Percentiles rank a stretch among this genome's conserved stretches.
Conservation (phyloP, 2,888 invertebrate species). For the Gymnocheta viridis region DNA sequence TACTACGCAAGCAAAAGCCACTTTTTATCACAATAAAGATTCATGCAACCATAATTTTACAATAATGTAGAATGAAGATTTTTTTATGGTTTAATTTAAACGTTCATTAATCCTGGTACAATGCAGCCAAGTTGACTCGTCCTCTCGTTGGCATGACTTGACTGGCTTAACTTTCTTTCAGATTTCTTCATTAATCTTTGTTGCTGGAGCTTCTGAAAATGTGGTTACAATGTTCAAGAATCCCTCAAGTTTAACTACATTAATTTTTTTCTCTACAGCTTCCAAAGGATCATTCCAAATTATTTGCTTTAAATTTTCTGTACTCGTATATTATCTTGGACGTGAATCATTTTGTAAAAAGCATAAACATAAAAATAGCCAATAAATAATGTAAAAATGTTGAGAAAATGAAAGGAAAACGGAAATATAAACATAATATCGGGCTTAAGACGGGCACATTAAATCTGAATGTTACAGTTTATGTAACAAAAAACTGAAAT, state of each 20-base stretch:
- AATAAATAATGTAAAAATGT: neutral
- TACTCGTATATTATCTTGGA: neutral
- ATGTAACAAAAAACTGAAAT: conserved; percentile 12
- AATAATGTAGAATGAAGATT: conserved; percentile 23
- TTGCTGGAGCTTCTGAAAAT: neutral
- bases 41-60: conserved; percentile 3
- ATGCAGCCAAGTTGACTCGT: conserved; percentile 5
- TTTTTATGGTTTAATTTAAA: conserved; percentile 34
- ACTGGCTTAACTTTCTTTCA: conserved; percentile 18
- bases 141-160: neutral
- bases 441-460: neutral
- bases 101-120: conserved; percentile 40
- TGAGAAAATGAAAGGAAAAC: neutral
- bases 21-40: neutral
- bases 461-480: conserved; percentile 28
- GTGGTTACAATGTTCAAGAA: conserved; percentile 3
- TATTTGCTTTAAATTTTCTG: conserved; percentile 35
- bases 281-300: conserved; percentile 20
- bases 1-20: neutral
- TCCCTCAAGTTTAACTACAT: neutral
- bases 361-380: neutral
- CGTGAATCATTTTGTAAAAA: neutral
- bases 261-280: neutral
- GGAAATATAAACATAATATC: neutral
- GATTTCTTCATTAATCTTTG: neutral